phyloP scores from a whole-genome alignment of 2,888 invertebrate genomes.

The Chironomus riparius region DNA sequence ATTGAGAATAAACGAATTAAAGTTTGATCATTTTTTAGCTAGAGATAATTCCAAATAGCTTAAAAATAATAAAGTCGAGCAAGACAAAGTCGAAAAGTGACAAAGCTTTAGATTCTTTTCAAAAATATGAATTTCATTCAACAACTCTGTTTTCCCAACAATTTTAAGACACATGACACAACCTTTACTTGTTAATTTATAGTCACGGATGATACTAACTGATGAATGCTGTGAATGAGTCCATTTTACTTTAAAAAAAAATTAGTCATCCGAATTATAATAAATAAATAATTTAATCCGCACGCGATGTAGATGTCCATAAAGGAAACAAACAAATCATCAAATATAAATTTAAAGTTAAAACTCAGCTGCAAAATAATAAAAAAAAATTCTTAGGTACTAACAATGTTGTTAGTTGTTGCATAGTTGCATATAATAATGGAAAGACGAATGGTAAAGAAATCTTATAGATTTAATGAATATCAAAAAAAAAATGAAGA shows the following conservation, averaged over 20 bases:
- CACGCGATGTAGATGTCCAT: not conserved
- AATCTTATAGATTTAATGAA: conserved; percentile 4
- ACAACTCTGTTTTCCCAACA: not conserved
- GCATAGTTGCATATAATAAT: not conserved
- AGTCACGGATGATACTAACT: not conserved
- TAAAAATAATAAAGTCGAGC: no score
- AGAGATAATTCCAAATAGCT: no score
- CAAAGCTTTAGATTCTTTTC: no score
- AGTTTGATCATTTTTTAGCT: no score
- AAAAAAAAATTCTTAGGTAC: conserved; percentile 5
- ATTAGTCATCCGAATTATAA: not conserved
- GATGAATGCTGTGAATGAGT: not conserved
- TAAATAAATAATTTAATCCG: not conserved
- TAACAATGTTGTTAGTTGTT: not conserved
- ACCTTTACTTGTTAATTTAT: not conserved
- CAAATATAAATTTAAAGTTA: not conserved
- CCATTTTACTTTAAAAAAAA: not conserved
- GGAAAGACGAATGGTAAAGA: not conserved
- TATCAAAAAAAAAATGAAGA: not conserved
- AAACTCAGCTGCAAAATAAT: not conserved
- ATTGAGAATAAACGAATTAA: no score
- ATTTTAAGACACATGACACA: not conserved
- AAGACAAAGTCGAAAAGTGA: no score
- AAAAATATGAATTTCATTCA: no score
- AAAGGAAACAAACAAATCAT: not conserved